A percentile compares a stretch with the other conserved stretches of the same genome.
Evolutionary conservation across 2,888 invertebrate genomes (phyloP).

Genomic region (Xylota segnis): DNA sequence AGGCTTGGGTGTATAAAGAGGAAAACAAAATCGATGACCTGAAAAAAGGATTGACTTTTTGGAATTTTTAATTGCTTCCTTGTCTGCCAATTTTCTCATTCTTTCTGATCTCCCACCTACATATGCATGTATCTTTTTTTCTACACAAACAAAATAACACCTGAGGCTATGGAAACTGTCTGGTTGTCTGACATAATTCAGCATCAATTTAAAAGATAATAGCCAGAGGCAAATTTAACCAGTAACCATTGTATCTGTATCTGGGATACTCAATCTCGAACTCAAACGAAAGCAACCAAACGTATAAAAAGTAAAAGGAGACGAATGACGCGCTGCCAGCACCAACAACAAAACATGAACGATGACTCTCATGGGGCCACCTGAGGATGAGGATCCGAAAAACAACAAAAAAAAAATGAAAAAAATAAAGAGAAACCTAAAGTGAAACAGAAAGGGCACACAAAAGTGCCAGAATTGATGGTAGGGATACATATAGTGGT

Average conservation of each 20-base stretch:
- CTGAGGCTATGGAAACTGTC: conserved; percentile 66
- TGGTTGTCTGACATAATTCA: conserved; percentile 70
- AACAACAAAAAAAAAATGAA: not conserved
- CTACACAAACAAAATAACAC: conserved; percentile 35
- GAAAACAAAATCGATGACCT: conserved; percentile 12
- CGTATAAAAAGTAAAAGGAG: conserved; percentile 36
- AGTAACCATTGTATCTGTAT: conserved; percentile 43
- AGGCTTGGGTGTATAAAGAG: not conserved
- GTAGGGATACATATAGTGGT: conserved; percentile 19
- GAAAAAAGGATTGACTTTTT: conserved; percentile 49
- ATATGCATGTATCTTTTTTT: conserved; percentile 33
- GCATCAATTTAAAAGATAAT: conserved; percentile 69
- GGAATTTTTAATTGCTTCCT: conserved; percentile 59
- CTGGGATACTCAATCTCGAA: conserved; percentile 10
- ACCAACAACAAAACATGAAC: conserved; percentile 33
- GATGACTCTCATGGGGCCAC: conserved; percentile 40
- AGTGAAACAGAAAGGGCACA: conserved; percentile 39
- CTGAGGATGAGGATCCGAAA: conserved; percentile 1
- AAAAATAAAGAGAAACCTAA: not conserved
- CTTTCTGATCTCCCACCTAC: conserved; percentile 16
- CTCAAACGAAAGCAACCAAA: conserved; percentile 10
- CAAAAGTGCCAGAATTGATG: conserved; percentile 32
- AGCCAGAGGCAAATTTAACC: conserved; percentile 53
- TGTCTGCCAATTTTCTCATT: conserved; percentile 23
- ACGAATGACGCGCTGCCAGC: conserved; percentile 27